A percentile compares a stretch with the other conserved stretches of the same genome.
phyloP scores from a whole-genome alignment of 2,113 vertebrate genomes.

The Campylorhamphus procurvoides region DNA sequence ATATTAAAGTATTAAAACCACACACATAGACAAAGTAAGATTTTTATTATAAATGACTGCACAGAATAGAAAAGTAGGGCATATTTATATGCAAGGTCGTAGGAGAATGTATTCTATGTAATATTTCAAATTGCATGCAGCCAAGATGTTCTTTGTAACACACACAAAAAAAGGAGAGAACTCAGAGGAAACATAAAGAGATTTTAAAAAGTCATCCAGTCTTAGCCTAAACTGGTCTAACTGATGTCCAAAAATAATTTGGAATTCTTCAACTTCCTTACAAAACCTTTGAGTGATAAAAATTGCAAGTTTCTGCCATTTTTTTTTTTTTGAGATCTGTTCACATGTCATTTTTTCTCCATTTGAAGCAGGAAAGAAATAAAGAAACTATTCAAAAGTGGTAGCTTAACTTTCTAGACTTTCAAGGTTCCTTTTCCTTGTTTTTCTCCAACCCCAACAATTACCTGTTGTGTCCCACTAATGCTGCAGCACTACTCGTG shows the following conservation, averaged over 20 bases:
- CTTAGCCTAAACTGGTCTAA: neutral
- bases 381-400: neutral
- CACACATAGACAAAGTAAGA: neutral
- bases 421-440: neutral
- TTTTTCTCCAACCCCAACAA: neutral
- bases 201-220: neutral
- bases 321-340: neutral
- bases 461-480: neutral
- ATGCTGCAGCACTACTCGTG: neutral
- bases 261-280: neutral
- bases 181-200: neutral
- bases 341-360: neutral
- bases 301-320: neutral
- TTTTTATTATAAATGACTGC: neutral
- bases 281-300: neutral
- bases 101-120: neutral
- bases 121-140: neutral
- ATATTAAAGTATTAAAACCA: neutral
- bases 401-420: neutral
- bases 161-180: neutral
- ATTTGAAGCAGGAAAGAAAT: neutral
- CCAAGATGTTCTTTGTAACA: neutral
- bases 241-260: neutral
- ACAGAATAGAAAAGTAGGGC: neutral
- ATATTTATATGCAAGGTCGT: neutral